These are phyloP conservation scores for Gila orcuttii DNA, from an alignment of 2,113 vertebrate genomes.

Conservation along the genomic window DNA sequence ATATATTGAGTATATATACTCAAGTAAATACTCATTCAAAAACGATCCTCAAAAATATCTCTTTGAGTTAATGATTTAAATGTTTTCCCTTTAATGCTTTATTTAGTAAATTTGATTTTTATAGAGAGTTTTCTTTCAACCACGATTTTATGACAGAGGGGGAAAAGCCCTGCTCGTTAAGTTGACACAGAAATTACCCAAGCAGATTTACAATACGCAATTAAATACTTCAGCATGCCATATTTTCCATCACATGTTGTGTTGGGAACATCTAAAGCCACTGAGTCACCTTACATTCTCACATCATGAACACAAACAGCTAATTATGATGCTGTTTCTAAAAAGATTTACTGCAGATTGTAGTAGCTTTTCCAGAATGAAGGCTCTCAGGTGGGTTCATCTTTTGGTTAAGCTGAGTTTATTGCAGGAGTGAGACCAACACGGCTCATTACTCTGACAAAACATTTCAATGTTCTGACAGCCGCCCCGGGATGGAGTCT, in stretches of 20 bases:
- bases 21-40: neutral
- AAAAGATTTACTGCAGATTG: slow-evolving; percentile 12
- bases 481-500: slow-evolving; percentile 2
- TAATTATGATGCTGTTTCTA: neutral
- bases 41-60: slow-evolving; percentile 8
- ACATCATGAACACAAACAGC: neutral
- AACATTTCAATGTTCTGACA: slow-evolving; percentile 27
- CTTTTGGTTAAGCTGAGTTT: slow-evolving; percentile 13
- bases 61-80: neutral
- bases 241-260: neutral
- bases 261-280: neutral
- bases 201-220: slow-evolving; percentile 15
- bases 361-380: slow-evolving; percentile 9
- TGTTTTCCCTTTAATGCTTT: slow-evolving; percentile 1
- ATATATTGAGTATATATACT: neutral
- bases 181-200: slow-evolving; percentile 14
- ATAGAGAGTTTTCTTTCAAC: neutral
- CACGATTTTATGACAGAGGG: neutral
- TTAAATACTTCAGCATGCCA: neutral
- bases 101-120: neutral
- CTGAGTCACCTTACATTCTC: neutral
- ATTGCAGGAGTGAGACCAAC: slow-evolving; percentile 29
- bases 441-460: slow-evolving; percentile 32
- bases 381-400: slow-evolving; percentile 7
- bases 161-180: neutral